Conservation (phyloP, 2,888 invertebrate species). For the Sesamia inferens region DNA sequence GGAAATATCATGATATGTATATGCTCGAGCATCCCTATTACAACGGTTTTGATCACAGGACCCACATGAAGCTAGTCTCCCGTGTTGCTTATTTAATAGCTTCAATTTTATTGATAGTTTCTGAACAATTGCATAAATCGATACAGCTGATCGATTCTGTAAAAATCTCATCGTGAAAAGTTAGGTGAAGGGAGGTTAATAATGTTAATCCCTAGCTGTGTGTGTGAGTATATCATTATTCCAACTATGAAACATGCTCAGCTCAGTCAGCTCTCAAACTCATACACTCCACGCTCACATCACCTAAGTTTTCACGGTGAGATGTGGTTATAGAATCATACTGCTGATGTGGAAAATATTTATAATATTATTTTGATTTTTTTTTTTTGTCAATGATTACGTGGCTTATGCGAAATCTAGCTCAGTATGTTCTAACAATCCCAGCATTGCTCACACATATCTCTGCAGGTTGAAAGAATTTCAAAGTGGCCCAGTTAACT, state of each 20-base stretch:
- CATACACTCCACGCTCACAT: no score
- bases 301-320: no score
- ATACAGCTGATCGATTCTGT: background rate
- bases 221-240: no score
- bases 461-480: slow-evolving; percentile 16
- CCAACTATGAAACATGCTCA: no score
- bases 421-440: slow-evolving; percentile 34
- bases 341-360: no score
- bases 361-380: no score
- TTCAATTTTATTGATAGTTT: slow-evolving; percentile 28
- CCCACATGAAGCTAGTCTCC: slow-evolving; percentile 12
- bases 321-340: no score
- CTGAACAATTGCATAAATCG: background rate
- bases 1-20: slow-evolving; percentile 69
- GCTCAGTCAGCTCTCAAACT: no score
- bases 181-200: no score
- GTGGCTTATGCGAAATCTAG: slow-evolving; percentile 13
- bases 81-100: slow-evolving; percentile 23
- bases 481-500: slow-evolving; percentile 16
- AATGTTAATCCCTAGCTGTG: no score
- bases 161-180: no score
- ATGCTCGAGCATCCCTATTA: slow-evolving; percentile 54
- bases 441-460: slow-evolving; percentile 18
- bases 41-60: slow-evolving; percentile 51
- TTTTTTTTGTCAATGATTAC: no score